Evolutionary conservation across 2,888 invertebrate genomes (phyloP).

Genomic region (Thumatha senex): DNA sequence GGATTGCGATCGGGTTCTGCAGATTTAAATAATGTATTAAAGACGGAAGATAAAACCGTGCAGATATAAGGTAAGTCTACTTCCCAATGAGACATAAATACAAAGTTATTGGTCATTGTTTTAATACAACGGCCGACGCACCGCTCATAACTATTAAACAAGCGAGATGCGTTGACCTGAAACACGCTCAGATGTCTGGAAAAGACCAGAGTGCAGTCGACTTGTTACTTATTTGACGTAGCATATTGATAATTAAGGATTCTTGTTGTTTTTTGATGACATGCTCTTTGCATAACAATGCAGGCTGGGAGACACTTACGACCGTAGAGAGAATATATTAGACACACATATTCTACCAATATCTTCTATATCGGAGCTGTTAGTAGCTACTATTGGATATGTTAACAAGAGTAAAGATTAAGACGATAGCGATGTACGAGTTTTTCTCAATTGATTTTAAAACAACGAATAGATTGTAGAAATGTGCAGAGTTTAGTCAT

Average conservation of each 20-base stretch:
- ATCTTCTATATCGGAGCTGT: background rate
- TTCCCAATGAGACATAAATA: slow-evolving; percentile 68
- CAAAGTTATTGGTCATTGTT: slow-evolving; percentile 78
- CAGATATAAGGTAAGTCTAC: slow-evolving; percentile 44
- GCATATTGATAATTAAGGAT: slow-evolving; percentile 4
- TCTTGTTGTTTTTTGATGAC: slow-evolving; percentile 4
- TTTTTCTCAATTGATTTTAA: too few relatives aligned
- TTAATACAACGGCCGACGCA: slow-evolving; percentile 65
- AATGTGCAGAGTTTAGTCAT: too few relatives aligned
- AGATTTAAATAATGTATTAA: slow-evolving; percentile 19
- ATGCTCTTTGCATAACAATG: background rate
- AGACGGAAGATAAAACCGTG: slow-evolving; percentile 33
- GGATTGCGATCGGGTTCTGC: background rate
- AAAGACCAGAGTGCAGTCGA: slow-evolving; percentile 13
- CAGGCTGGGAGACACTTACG: background rate
- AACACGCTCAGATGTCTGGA: slow-evolving; percentile 45
- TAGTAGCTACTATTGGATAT: background rate
- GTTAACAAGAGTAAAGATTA: background rate
- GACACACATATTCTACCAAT: too few relatives aligned
- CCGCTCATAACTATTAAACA: slow-evolving; percentile 64
- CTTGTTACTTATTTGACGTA: slow-evolving; percentile 6
- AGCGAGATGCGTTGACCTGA: slow-evolving; percentile 64
- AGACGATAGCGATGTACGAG: too few relatives aligned
- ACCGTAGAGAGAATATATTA: background rate
- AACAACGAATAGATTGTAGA: too few relatives aligned